Conservation (phyloP, 2,888 invertebrate genomes). For the Melipona beecheii region DNA sequence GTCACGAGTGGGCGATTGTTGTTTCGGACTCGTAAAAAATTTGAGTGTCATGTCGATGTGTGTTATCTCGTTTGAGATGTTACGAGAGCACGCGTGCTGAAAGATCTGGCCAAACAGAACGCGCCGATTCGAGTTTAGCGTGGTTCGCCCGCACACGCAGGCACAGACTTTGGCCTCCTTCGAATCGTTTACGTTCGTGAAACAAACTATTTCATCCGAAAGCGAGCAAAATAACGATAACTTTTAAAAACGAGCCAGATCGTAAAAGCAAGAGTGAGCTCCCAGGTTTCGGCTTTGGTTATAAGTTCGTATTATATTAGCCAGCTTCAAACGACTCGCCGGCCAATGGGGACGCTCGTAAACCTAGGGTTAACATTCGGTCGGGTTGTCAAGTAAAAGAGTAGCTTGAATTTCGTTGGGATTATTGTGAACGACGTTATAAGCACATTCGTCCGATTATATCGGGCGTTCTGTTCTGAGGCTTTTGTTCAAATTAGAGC, state of each 20-base stretch:
- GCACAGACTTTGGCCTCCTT: slow-evolving; percentile 52
- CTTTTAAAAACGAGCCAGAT: slow-evolving; percentile 82
- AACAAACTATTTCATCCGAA: slow-evolving; percentile 79
- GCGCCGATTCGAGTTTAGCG: slow-evolving; percentile 59
- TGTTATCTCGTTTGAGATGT: slow-evolving; percentile 31
- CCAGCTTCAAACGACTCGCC: slow-evolving; percentile 77
- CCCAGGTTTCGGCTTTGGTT: slow-evolving; percentile 83
- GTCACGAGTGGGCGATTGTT: not conserved
- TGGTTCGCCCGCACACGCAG: slow-evolving; percentile 38
- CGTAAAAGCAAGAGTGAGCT: slow-evolving; percentile 80
- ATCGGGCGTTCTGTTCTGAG: slow-evolving; percentile 41
- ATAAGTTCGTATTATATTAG: slow-evolving; percentile 84
- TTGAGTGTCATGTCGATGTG: slow-evolving; percentile 29
- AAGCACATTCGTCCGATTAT: slow-evolving; percentile 63
- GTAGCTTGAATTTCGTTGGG: slow-evolving; percentile 81
- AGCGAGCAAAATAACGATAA: slow-evolving; percentile 82
- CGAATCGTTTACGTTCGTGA: slow-evolving; percentile 68
- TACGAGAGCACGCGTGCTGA: slow-evolving; percentile 14
- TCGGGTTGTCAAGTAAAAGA: slow-evolving; percentile 83
- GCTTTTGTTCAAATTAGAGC: slow-evolving; percentile 48
- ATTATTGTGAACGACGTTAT: slow-evolving; percentile 76
- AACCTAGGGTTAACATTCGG: slow-evolving; percentile 83
- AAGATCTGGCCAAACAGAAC: slow-evolving; percentile 1
- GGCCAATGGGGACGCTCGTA: slow-evolving; percentile 82
- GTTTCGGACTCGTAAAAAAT: slow-evolving; percentile 36